phyloP scores from a whole-genome alignment of 1,140 invertebrate species.

The Drosophila biarmipes region DNA sequence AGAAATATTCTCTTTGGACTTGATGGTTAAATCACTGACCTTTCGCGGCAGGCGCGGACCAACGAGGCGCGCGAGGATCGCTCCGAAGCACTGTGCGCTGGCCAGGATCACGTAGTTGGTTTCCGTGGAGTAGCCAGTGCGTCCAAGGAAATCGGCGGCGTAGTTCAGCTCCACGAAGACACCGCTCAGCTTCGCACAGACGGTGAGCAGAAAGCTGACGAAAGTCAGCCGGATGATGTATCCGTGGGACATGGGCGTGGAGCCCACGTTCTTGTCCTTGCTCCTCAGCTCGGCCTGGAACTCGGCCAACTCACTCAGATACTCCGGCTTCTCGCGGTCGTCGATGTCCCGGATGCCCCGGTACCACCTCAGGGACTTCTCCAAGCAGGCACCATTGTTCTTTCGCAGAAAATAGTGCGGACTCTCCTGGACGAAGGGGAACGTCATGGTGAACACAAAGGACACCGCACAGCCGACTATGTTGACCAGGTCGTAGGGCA shows the following conservation, averaged over 20 bases:
- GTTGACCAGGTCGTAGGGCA: constrained; percentile 53
- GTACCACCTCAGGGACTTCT: constrained; percentile 85
- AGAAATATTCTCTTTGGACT: too few species aligned
- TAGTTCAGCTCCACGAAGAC: constrained; percentile 69
- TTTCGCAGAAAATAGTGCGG: constrained; percentile 87
- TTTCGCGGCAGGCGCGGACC: constrained; percentile 60
- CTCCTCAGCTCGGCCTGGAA: constrained; percentile 56
- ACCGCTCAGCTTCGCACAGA: constrained; percentile 70
- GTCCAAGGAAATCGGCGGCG: constrained; percentile 59
- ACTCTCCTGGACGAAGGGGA: constrained; percentile 87
- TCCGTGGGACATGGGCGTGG: constrained; percentile 33
- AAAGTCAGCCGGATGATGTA: constrained; percentile 62
- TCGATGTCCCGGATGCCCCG: constrained; percentile 79
- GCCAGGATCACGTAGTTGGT: constrained; percentile 58
- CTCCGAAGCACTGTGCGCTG: constrained; percentile 53
- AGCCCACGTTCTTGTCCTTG: constrained; percentile 25
- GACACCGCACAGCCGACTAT: constrained; percentile 85
- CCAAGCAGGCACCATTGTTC: constrained; percentile 85
- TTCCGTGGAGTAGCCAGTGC: constrained; percentile 55
- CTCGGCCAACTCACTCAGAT: constrained; percentile 57
- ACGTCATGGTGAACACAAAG: constrained; percentile 85
- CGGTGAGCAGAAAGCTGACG: constrained; percentile 59
- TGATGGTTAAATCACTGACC: constrained; percentile 17
- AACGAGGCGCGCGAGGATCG: constrained; percentile 44
- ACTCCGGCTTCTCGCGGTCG: constrained; percentile 68